Percentiles rank a stretch among this genome's conserved stretches.
Evolutionary conservation across 2,797 vertebrate species (phyloP).

Genomic region (Siniperca undulata): DNA sequence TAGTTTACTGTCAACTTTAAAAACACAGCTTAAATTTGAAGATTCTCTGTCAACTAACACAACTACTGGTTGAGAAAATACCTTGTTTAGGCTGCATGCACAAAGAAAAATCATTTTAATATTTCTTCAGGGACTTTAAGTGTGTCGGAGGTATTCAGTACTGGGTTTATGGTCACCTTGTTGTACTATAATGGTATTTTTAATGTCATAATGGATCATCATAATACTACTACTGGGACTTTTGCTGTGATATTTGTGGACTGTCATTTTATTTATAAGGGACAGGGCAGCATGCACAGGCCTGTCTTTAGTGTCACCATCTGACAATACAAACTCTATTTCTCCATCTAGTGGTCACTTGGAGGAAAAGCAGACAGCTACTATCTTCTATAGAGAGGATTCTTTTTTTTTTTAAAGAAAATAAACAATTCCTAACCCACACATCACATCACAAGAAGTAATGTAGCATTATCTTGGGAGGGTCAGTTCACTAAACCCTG

Average conservation of each 20-base stretch:
- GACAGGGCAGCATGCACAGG: not conserved
- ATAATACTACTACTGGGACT: constrained; percentile 46
- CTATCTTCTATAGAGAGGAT: not conserved
- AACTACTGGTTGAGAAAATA: constrained; percentile 3
- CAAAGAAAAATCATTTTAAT: constrained; percentile 24
- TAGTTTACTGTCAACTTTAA: constrained; percentile 47
- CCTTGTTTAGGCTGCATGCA: constrained; percentile 20
- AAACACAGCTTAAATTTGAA: constrained; percentile 45
- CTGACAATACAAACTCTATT: constrained; percentile 28
- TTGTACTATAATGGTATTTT: constrained; percentile 30
- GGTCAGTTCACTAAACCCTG: constrained; percentile 30
- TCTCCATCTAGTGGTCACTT: constrained; percentile 72
- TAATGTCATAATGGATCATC: constrained; percentile 49
- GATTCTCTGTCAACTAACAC: constrained; percentile 10
- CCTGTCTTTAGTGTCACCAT: not conserved
- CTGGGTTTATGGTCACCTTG: constrained; percentile 48
- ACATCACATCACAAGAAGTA: constrained; percentile 7
- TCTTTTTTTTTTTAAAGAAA: not conserved
- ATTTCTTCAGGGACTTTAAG: constrained; percentile 17
- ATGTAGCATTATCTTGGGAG: constrained; percentile 16
- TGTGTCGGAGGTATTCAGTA: not conserved
- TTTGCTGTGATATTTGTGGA: constrained; percentile 45
- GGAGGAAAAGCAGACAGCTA: not conserved
- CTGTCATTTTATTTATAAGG: constrained; percentile 25
- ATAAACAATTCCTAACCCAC: constrained; percentile 22